Base-by-base conservation (phyloP, 2,888 invertebrate species). In the Lasioglossum pauxillum region DNA sequence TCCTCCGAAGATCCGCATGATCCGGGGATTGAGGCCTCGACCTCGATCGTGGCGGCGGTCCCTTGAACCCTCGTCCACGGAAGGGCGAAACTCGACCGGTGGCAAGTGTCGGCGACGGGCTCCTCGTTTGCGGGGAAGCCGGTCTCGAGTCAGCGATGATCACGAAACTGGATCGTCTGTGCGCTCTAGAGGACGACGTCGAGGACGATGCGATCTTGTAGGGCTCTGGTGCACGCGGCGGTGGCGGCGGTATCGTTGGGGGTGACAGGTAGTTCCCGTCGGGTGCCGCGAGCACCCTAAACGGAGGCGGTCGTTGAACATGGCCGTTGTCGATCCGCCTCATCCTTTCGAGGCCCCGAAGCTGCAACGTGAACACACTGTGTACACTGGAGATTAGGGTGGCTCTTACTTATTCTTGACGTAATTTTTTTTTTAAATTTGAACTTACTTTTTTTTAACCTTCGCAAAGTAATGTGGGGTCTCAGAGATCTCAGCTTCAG, bases 151-250 rank as follows among this genome's bases (percentile, higher is more conserved):
- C 97, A 23, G 97, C 96, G 83, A 97, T 96, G 89, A 97, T 97
- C 86, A 97, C 97, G 94, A 97, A 97, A 5, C 97, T 97, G 12
- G 97, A 96, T 93, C 97, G 97, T 82, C 96, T 96, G 92, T 97
- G 97, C 83, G 96, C 95, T 84, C 97, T 96, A 38, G 96, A 95
- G 72, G 95, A 95, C 89, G 96, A 95, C 92, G 96, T 87, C 77
- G 93, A 49, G 75, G 93, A 77, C 31, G 93, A 91, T 16, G 92
- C 91, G 84, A 95, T 87, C 85, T 95, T 95, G 91, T 95, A 95
- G 1, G 95, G 95, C 76, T 95, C 95, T 46, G 95, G 95, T 35
- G 94, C 95, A 57, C 94, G 88, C 23, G 95, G 93, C 46, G 94
- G 95, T 16, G 95, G 93, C 60, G 94, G 92, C 53, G 84, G 85